Evolutionary conservation across 2,113 vertebrate species (phyloP), one percentile per base, ranked within the genome.

Genomic region (Danionella cerebrum): DNA sequence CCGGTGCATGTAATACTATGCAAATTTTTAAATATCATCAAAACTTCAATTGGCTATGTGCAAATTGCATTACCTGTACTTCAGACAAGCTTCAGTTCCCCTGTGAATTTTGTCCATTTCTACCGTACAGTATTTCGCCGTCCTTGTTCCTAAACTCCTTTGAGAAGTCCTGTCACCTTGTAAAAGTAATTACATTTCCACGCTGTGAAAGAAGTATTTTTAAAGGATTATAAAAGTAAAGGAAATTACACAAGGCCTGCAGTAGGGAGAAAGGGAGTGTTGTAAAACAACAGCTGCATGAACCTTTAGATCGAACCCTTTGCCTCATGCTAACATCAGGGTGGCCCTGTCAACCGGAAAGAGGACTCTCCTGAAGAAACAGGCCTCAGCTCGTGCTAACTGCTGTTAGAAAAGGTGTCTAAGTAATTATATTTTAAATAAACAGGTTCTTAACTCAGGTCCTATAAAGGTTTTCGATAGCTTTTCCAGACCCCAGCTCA

Each of bases 171-270:
- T 72, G 73, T 74, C 72, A 73, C 71, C 68, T 76, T 72, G 58
- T 72, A 73, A 76, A 72, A 52, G 64, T 76, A 75, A 80, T 78
- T 70, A 60, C 5, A 67, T 74, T 78, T 78, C 71, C 65, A 76
- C n/a, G n/a, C n/a, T n/a, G n/a, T 33, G 65, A 78, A 75, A 74
- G 55, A 70, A 54, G 67, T 53, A 48, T 72, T 69, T 78, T 76
- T 78, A 66, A 70, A 71, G 62, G 69, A 71, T 76, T 60, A 65
- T 76, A 70, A 73, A 78, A 57, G 60, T 54, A 53, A 54, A 50
- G 13, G 60, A 67, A 60, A 69, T 58, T 59, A 57, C 22, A 52
- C 36, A 53, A 39, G 60, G 69, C 63, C 65, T 36, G 11, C 42
- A 48, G 38, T 53, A 31, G 33, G 12, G 41, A 53, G 42, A 27